Base-by-base conservation (phyloP, 2,888 invertebrate genomes). In the Margaritifera margaritifera region DNA sequence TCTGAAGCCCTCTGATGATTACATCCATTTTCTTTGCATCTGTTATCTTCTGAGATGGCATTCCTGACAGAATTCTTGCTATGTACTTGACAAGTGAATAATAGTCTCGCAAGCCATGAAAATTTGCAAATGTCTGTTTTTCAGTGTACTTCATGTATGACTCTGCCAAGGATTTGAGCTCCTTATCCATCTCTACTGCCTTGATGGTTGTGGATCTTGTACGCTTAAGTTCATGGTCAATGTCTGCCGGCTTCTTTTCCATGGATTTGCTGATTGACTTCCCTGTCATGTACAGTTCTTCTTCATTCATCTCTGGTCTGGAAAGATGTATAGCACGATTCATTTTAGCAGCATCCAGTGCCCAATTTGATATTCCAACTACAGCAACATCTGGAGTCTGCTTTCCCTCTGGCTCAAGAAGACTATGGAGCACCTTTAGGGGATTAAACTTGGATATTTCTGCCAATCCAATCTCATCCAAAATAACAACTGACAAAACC, bases 311-410 rank as follows among this genome's bases (percentile, higher is more conserved):
- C 25, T 82, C 82, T 59, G 84, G 81, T 52, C 82, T 68, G 19
- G 84, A 82, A 15, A 84, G 64, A 69, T 81, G 83, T 22, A 84
- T 79, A 42, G 80, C 85, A 70, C 85, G 69, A 61, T 85, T 85
- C 84, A 84, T 85, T 74, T 85, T 85, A 18, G 85, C 84, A 20
- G 84, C 80, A 78, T 85, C 84, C 15, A 85, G 66, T 20, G 81
- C 78, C 83, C 83, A 83, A 53, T 83, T 83, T 24, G 83, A 83
- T 52, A 83, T 81, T 8, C 83, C 83, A 57, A 83, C 81, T 15
- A 84, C 84, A 18, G 83, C 79, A 27, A 84, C 81, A 77, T 81
- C 72, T 51, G 80, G 80, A 20, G 60, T 62, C 22, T 66, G 68
- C 53, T 68, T 56, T 20, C 69, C 74, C 24, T 75, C 78, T 53